phyloP scores from a whole-genome alignment of 2,797 vertebrate species.

The Arnoldichthys spilopterus region DNA sequence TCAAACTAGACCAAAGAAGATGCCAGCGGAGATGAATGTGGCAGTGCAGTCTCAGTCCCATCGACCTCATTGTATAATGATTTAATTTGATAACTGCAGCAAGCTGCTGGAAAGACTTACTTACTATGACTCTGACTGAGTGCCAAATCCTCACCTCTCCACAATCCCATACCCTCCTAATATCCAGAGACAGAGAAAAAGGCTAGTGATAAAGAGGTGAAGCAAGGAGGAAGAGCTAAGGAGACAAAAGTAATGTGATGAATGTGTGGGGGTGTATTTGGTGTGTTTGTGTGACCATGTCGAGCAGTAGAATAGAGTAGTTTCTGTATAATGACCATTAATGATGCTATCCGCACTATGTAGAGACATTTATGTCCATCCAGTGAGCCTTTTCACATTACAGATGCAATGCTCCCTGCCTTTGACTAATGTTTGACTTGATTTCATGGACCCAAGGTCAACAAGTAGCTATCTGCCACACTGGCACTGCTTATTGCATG shows the following conservation, averaged over 20 bases:
- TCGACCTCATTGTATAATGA: not conserved
- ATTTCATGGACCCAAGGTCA: conserved; percentile 19
- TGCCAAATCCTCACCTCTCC: conserved; percentile 27
- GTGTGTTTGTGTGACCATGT: not conserved
- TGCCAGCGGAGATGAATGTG: not conserved
- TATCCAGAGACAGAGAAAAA: conserved; percentile 1
- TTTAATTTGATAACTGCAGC: conserved; percentile 39
- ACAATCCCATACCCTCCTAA: conserved; percentile 5
- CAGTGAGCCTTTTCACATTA: not conserved
- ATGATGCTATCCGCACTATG: not conserved
- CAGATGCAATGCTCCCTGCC: not conserved
- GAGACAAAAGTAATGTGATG: not conserved
- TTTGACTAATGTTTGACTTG: not conserved
- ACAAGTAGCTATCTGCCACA: not conserved
- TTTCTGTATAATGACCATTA: not conserved
- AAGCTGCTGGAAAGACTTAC: conserved; percentile 9
- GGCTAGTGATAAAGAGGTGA: conserved; percentile 12
- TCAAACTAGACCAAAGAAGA: not conserved
- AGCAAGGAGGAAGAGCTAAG: not conserved
- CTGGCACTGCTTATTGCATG: conserved; percentile 1
- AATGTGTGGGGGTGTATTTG: not conserved
- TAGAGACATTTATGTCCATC: not conserved
- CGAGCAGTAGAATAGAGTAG: not conserved
- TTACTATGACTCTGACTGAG: conserved; percentile 28
- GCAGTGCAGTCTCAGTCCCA: not conserved